phyloP scores from a whole-genome alignment of 2,113 vertebrate species.

The Callipepla squamata region DNA sequence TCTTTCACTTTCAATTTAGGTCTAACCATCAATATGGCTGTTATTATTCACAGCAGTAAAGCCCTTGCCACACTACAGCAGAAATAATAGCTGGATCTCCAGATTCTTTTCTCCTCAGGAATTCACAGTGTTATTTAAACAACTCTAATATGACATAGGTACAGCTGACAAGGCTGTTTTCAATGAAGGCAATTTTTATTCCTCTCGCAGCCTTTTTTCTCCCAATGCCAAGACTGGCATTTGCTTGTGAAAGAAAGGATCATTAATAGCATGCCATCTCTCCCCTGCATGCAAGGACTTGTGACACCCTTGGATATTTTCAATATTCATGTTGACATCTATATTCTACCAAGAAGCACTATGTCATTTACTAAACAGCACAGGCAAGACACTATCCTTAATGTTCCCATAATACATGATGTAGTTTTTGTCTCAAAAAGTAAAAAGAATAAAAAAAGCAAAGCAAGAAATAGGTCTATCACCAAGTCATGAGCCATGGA shows the following conservation, averaged over 20 bases:
- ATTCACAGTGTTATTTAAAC: slow-evolving; percentile 39
- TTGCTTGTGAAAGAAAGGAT: slow-evolving; percentile 4
- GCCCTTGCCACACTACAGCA: background rate
- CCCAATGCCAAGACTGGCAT: slow-evolving; percentile 2
- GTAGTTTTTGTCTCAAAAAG: background rate
- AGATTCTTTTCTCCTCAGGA: background rate
- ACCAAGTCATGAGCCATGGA: background rate
- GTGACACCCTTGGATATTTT: slow-evolving; percentile 7
- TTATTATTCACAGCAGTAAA: slow-evolving; percentile 54
- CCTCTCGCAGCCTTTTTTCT: background rate
- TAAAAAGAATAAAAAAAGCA: background rate
- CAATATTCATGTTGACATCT: slow-evolving; percentile 35
- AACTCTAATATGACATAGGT: background rate
- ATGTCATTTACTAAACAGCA: background rate
- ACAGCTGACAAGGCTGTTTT: slow-evolving; percentile 1
- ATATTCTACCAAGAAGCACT: slow-evolving; percentile 16
- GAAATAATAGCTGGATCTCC: slow-evolving; percentile 29
- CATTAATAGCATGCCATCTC: slow-evolving; percentile 1
- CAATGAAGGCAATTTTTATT: slow-evolving; percentile 44
- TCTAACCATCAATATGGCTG: slow-evolving; percentile 25
- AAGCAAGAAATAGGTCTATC: background rate
- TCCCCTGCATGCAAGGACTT: background rate
- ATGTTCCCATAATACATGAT: background rate
- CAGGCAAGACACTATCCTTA: background rate
- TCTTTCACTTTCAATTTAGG: slow-evolving; percentile 62